Base-by-base conservation (phyloP, 2,888 invertebrate genomes). In the Drosophila acutilabella region DNA sequence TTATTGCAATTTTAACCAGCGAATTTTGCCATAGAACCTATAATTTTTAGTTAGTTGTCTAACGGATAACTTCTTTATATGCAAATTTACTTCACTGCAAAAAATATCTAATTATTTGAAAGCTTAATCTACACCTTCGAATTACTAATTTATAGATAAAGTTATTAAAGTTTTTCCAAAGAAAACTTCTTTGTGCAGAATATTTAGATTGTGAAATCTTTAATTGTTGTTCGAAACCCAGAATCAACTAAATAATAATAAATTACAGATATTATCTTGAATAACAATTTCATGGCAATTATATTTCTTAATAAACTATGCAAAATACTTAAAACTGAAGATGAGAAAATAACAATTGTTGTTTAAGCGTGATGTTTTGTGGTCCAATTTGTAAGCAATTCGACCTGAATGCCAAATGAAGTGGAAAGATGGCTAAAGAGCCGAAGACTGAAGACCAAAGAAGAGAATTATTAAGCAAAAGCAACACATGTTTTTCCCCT, bases 351-450 rank as follows among this genome's bases (percentile, higher is more conserved):
- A 40, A 41, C 30, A 30, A 30, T 30, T 30, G 30, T 5, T 13
- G 36, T 20, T 36, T 20, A 36, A 11, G 50, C 50, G 18, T 42
- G 53, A n/a, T 53, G 16, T n/a, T 42, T 30, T 30, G 30, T 42
- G n/a, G 30, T 18, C n/a, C n/a, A 33, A 33, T 54, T 33, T 42
- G 53, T 26, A 54, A 42, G 42, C 53, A 18, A 30, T 13, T 33
- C 18, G 53, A 54, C 53, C 53, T 18, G 42, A 33, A 18, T 33
- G 8, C 42, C 13, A 54, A 54, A 54, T 54, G 30, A 54, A 42
- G 53, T 54, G 18, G 53, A 54, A 54, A 42, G 26, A 30, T 42
- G 8, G 30, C 16, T 53, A 53, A 41, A 30, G 26, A 52, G 40
- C 52, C 16, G 36, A 36, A 36, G 36, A 36, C 36, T 3, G 6